phyloP scores from a whole-genome alignment of 2,797 vertebrate species.

The Octomys mimax region DNA sequence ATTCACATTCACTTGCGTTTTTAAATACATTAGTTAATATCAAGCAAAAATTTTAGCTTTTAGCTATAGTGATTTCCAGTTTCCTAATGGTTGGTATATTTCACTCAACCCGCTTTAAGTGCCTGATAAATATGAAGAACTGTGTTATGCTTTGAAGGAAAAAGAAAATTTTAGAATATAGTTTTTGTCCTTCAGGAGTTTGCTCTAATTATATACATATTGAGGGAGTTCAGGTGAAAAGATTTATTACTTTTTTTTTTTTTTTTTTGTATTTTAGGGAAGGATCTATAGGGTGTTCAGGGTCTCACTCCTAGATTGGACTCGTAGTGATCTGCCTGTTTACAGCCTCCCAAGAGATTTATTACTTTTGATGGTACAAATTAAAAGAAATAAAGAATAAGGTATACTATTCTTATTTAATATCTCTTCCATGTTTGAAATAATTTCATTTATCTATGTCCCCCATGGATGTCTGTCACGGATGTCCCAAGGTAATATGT shows the following conservation, averaged over 20 bases:
- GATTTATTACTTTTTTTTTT: conserved; percentile 4
- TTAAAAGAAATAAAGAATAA: conserved; percentile 4
- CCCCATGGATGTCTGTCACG: background rate
- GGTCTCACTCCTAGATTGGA: no score
- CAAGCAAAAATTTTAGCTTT: background rate
- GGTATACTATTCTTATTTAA: background rate
- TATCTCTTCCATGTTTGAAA: conserved; percentile 33
- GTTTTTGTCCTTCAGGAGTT: background rate
- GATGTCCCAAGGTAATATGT: background rate
- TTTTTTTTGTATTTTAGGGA: no score
- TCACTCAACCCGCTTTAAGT: background rate
- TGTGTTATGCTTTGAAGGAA: background rate
- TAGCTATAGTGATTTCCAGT: background rate
- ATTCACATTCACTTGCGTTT: conserved; percentile 18
- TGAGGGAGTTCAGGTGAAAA: conserved; percentile 16
- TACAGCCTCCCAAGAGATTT: background rate
- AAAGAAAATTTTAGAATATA: background rate
- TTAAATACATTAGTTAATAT: conserved; percentile 13
- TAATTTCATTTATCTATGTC: background rate
- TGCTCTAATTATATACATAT: background rate
- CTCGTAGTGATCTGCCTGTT: no score
- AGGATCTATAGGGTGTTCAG: no score
- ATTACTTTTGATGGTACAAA: conserved; percentile 45
- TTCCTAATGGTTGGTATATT: conserved; percentile 30
- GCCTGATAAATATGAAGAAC: background rate